Base-by-base conservation (phyloP, 2,113 vertebrate species). In the Crotalus tigris region DNA sequence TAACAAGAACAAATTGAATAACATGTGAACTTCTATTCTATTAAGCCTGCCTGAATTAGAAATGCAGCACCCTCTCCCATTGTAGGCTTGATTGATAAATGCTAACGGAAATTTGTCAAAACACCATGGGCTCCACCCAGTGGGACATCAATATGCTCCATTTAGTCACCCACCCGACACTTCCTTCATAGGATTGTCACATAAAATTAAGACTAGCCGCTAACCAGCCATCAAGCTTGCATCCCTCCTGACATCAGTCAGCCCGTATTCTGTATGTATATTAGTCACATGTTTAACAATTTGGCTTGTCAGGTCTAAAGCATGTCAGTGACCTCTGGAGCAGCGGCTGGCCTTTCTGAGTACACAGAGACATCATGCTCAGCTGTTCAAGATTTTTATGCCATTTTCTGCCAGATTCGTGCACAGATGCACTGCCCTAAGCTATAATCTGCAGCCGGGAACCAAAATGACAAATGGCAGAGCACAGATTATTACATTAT, bases 401-500 rank as follows among this genome's bases (percentile, higher is more conserved):
- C 98, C 98, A 97, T 98, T 98, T 98, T 98, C 98, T 98, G 98
- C 98, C 98, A 98, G 98, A 98, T 98, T 97, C 96, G 97, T 97
- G 98, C 98, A 99, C 99, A 99, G 99, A 99, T 99, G 99, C 98
- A 98, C 97, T 97, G 99, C 99, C 99, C 98, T 99, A 98, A 99
- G 98, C 98, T 98, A 99, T 99, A 99, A 99, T 99, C 99, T 98
- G 98, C 98, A 98, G 98, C 98, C 98, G 94, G 96, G 97, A 61
- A 98, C 98, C 98, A 97, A 85, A 98, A 98, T 99, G 99, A 99
- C 99, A 99, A 99, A 99, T 98, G 98, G 98, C 98, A 97, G 97
- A 96, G 97, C 96, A 96, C 97, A 98, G 98, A 98, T 99, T 98
- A 99, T 98, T 99, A 98, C 98, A 99, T 99, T 99, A 99, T 99